Base-by-base conservation (phyloP, 2,797 vertebrate genomes). In the Ceyx erithaca region DNA sequence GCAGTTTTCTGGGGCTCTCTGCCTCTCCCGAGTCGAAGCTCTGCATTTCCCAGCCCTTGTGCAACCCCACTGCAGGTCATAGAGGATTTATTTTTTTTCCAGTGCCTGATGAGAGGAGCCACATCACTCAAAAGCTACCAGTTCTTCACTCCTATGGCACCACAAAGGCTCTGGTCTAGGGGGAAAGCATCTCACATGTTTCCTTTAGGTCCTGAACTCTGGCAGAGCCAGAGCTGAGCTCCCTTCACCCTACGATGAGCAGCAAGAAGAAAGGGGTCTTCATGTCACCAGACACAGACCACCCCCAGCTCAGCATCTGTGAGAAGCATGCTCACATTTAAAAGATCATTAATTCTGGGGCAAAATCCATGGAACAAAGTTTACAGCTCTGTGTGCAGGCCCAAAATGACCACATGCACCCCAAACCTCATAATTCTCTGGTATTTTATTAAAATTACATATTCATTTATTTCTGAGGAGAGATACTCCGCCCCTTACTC, bases 111-210 rank as follows among this genome's bases (percentile, higher is more conserved):
- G 8, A 1, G 11, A 54, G 26, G 7, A 46, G 22, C 25, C 22
- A 2, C 67, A 17, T 41, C 25, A 2, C 58, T 25, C 83, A 11
- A 33, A 23, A 87, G 49, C 21, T 43, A 43, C 54, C 1, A 2
- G 18, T 40, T 57, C 45, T 9, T 21, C 6, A 1, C 17, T 54
- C 12, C 23, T 15, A n/a, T 30, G 10, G 31, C 35, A 15, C 40
- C 14, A 5, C 6, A 8, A 19, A 25, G 19, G 59, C 18, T 43
- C 46, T 9, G 28, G 1, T 61, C 20, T 6, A 23, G 26, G 2
- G 11, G 0, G 4, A 7, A 40, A 23, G 21, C 23, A 30, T 41
- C 46, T 73, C 17, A 3, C 37, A 22, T 2, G 1, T 14, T 31
- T 40, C 30, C 33, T 35, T 7, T 12, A 63, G 26, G 40, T 19